Percentiles rank a stretch among this genome's conserved stretches.
phyloP scores from a whole-genome alignment of 1,140 invertebrate species.

The Trypoxylus dichotomus region DNA sequence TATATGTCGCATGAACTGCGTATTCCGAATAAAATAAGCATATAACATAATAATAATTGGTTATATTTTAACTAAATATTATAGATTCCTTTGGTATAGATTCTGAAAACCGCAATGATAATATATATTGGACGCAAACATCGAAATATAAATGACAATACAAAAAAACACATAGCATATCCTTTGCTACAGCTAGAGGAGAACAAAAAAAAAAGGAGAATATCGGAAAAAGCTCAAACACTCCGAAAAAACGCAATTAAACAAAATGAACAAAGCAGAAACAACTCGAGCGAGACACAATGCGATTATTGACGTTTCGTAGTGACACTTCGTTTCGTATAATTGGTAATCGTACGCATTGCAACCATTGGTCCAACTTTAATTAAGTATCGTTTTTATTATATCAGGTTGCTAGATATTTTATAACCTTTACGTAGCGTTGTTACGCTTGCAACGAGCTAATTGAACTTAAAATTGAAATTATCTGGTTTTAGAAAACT shows the following conservation, averaged over 20 bases:
- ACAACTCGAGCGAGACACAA: neutral
- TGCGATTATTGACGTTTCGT: neutral
- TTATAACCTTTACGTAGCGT: neutral
- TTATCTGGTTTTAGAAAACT: too few species aligned
- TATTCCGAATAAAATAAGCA: too few species aligned
- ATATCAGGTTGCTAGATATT: neutral
- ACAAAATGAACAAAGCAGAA: neutral
- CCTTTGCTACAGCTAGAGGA: neutral
- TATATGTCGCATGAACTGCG: too few species aligned
- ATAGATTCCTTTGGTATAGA: neutral
- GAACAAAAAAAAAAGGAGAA: neutral
- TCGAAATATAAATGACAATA: neutral
- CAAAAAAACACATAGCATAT: neutral
- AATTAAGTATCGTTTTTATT: slow-evolving; percentile 7
- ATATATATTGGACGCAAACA: neutral
- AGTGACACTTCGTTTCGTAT: slow-evolving; percentile 9
- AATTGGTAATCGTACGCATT: slow-evolving; percentile 15
- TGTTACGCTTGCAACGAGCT: neutral
- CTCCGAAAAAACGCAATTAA: neutral
- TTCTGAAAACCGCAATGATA: neutral
- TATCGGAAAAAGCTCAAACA: neutral
- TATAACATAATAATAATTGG: too few species aligned
- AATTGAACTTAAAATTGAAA: too few species aligned
- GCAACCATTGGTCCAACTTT: slow-evolving; percentile 5
- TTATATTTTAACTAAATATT: too few species aligned